Base-by-base conservation (phyloP, 92 coral and sea anemone species). In the Diadumene lineata region DNA sequence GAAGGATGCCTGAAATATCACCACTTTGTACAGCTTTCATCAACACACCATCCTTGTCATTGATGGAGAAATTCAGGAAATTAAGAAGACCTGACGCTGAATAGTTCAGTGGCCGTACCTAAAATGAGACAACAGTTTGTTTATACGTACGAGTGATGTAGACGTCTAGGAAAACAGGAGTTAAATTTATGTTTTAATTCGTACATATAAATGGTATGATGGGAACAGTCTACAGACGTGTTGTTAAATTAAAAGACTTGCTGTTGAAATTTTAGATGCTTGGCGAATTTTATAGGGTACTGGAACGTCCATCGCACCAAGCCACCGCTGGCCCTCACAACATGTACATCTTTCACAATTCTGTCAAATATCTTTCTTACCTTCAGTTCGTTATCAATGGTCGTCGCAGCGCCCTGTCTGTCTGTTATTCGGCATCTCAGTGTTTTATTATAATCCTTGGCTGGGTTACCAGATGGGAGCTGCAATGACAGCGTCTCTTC, bases 381-480 rank as follows among this genome's bases (percentile, higher is more conserved):
- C 90, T 75, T 67, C 18, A 92, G 32, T 15, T 15, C 21, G 13
- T 72, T 29, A 21, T 6, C 16, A 34, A 60, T 23, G 0, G 46
- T 44, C 7, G 82, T 63, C 7, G 79, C 75, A 22, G 88, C 85
- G 1, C 92, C 92, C 1, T 74, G 64, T 0, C 73, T 53, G 32
- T 93, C 97, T 29, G 60, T 23, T 1, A 91, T 31, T 31, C 70
- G 34, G n/a, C 86, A 19, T 23, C 72, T 62, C 16, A 93, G 16
- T 7, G 31, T 25, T 58, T 87, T 33, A 6, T 50, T 73, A 56
- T 78, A 85, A 74, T 93, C 33, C n/a, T 83, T 67, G 4, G 58
- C 63, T 48, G 81, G 89, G 21, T 82, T 69, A 11, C 98, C 98
- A 68, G 79, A 56, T 1, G 98, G 97, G 25, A 89, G 58, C 32